Evolutionary conservation across 2,888 invertebrate species (phyloP), one percentile per base, ranked within the genome.

Genomic region (Sinodicranocentrus sp.): DNA sequence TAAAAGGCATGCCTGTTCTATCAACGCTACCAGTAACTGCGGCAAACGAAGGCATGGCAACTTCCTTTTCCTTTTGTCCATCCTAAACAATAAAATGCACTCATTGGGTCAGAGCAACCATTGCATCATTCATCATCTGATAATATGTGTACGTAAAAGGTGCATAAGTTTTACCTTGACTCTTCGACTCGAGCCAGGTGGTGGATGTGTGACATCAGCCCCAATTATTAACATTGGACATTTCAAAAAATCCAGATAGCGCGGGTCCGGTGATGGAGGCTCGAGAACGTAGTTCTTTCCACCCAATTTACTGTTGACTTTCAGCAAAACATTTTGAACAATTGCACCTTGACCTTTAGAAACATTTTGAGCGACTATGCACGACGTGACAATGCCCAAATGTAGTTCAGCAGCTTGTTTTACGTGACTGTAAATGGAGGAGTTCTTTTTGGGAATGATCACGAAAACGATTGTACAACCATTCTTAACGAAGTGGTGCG

Each of bases 121-220:
- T n/a, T n/a, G n/a, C n/a, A n/a, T n/a, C n/a, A n/a, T n/a, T n/a
- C n/a, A n/a, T n/a, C n/a, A n/a, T n/a, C n/a, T n/a, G n/a, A n/a
- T n/a, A n/a, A n/a, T n/a, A n/a, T n/a, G n/a, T n/a, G n/a, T n/a
- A n/a, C n/a, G n/a, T n/a, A n/a, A n/a, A n/a, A n/a, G n/a, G n/a
- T n/a, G n/a, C n/a, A n/a, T n/a, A n/a, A n/a, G n/a, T n/a, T n/a
- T n/a, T 10, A 33, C 33, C 33, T 33, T 33, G 10, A 33, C 33
- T 33, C 33, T 33, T 6, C 33, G 33, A 33, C 33, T 33, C 5
- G n/a, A 78, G 0, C 85, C 85, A 5, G 48, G 48, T 48, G 48
- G 48, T 1, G 90, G 90, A 2, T 92, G 92, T 17, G 91, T 91
- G 10, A 91, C 91, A 87, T 92, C 92, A 8, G 91, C 91, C 26